Evolutionary conservation across 2,113 vertebrate species (phyloP), one percentile per base, ranked within the genome.

Genomic region (Paralichthys olivaceus): DNA sequence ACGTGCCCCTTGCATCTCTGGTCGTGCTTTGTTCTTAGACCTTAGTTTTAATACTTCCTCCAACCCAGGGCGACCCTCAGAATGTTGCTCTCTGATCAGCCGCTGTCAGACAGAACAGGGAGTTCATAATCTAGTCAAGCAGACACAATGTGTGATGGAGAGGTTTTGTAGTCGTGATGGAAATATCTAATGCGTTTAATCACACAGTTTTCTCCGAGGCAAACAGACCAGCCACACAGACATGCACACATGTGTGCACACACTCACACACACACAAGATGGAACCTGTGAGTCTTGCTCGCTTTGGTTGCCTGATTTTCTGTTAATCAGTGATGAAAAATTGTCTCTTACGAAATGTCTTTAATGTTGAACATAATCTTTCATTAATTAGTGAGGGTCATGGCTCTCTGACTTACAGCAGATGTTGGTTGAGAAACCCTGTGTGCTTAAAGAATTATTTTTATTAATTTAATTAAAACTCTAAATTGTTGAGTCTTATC

Each of bases 21-120:
- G 32, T 57, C 2, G 19, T 78, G 79, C 76, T 87, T 87, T 90
- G 85, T 87, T 87, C 87, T 69, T 58, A 72, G 62, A 89, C 79
- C 87, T 72, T 57, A 76, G 77, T 72, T 87, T 81, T 85, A 90
- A 88, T 91, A 84, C 86, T 92, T 93, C 86, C 84, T 88, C 57
- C 67, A 32, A 34, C 78, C 69, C 19, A 25, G 55, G 55, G 57
- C 73, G 79, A 76, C 75, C 65, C 78, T 75, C 73, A 77, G 79
- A 80, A 83, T 84, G 63, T 84, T 84, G 57, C 72, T 76, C 57
- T 53, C 54, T 75, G 70, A 65, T 75, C 75, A 60, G 57, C 68
- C 43, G 63, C 77, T 74, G 72, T 74, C 82, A 79, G 69, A 83
- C 79, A 80, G 83, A 77, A 80, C 68, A 80, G 51, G 68, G 63